Evolutionary conservation across 1,140 invertebrate species (phyloP).

Genomic region (Drosophila tani): DNA sequence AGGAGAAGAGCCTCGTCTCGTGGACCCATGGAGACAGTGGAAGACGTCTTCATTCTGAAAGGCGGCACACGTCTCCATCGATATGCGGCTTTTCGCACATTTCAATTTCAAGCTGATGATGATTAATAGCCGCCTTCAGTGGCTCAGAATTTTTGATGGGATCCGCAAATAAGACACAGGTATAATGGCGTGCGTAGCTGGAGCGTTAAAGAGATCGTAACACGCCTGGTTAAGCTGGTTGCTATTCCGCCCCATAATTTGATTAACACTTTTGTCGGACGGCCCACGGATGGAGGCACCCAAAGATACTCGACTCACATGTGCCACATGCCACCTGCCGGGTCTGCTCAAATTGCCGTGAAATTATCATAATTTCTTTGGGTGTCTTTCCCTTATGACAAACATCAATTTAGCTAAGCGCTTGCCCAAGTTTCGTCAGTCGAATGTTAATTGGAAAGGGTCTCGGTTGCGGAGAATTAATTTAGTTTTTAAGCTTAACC

Average conservation of each 20-base stretch:
- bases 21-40: neutral
- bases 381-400: slow-evolving; percentile 62
- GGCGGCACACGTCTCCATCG: slow-evolving; percentile 31
- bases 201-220: slow-evolving; percentile 81
- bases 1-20: neutral
- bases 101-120: slow-evolving; percentile 48
- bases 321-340: slow-evolving; percentile 46
- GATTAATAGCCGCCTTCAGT: slow-evolving; percentile 68
- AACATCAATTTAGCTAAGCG: slow-evolving; percentile 49
- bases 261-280: slow-evolving; percentile 72
- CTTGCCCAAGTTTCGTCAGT: slow-evolving; percentile 24
- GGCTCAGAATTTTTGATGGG: slow-evolving; percentile 62
- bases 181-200: slow-evolving; percentile 79
- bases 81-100: slow-evolving; percentile 61
- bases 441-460: slow-evolving; percentile 29
- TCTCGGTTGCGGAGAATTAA: slow-evolving; percentile 8
- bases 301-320: slow-evolving; percentile 4
- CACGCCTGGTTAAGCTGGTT: slow-evolving; percentile 69
- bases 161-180: neutral
- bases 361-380: slow-evolving; percentile 73
- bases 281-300: slow-evolving; percentile 23
- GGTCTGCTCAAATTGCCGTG: slow-evolving; percentile 64
- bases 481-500: slow-evolving; percentile 3
- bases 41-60: slow-evolving; percentile 54
- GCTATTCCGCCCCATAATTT: slow-evolving; percentile 70